Conservation (phyloP, 1,140 invertebrate genomes). For the Drosophila miranda region DNA sequence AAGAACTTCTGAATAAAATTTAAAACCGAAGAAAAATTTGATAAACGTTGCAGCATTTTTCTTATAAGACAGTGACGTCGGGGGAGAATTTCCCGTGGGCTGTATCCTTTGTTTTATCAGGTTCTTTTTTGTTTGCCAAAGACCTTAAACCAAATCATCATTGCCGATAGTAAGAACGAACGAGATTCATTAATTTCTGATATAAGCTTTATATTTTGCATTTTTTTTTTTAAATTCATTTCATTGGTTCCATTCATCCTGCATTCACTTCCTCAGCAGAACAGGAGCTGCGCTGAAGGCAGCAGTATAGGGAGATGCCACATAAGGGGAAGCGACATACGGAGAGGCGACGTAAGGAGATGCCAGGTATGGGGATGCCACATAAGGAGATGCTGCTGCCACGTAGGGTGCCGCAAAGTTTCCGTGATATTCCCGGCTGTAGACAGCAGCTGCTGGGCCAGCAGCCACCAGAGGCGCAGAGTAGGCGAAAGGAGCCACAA, state of each 20-base stretch:
- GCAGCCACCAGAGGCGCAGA: conserved; percentile 30
- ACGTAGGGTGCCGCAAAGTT: conserved; percentile 58
- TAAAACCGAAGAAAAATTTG: neutral
- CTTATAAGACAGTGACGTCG: no score
- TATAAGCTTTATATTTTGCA: conserved; percentile 22
- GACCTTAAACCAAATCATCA: no score
- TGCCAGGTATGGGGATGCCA: no score
- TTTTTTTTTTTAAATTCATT: neutral
- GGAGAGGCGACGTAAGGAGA: conserved; percentile 52
- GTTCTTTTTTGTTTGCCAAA: no score
- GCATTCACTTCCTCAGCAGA: conserved; percentile 65
- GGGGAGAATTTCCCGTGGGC: no score
- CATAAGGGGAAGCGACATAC: conserved; percentile 63
- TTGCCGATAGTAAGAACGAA: neutral
- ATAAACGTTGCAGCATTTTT: no score
- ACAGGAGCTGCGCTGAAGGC: conserved; percentile 60
- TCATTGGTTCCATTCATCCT: neutral
- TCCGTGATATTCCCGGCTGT: conserved; percentile 60
- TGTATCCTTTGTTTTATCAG: no score
- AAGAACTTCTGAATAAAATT: no score
- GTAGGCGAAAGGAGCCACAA: conserved; percentile 65
- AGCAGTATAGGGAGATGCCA: conserved; percentile 36
- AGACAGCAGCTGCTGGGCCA: conserved; percentile 22
- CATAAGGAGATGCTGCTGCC: no score
- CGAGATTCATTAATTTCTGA: neutral